A percentile compares a stretch with the other conserved stretches of the same genome.
Evolutionary conservation across 2,113 vertebrate genomes (phyloP).

Genomic region (Pseudolaguvia tuberculata): DNA sequence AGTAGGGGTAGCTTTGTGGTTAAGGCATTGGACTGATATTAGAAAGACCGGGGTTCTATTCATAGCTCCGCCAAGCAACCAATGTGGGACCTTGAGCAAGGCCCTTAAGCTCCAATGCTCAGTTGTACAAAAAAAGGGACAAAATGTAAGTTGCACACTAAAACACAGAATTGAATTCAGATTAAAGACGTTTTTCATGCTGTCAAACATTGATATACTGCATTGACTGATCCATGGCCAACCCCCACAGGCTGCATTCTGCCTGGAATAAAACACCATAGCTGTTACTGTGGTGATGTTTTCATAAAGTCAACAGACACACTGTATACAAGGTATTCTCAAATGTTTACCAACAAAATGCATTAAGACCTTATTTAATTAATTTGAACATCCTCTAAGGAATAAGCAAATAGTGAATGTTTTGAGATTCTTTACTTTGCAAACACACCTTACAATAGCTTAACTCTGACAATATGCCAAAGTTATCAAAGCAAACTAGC

Average conservation of each 20-base stretch:
- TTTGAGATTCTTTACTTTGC: constrained; percentile 94
- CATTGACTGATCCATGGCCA: background rate
- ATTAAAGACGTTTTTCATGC: background rate
- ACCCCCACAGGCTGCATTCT: constrained; percentile 10
- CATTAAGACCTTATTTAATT: constrained; percentile 90
- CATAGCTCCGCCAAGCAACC: no score
- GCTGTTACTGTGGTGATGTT: constrained; percentile 60
- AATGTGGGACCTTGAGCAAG: no score
- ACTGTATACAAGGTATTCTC: constrained; percentile 85
- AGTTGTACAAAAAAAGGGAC: no score
- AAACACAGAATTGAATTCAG: constrained; percentile 4
- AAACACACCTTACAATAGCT: constrained; percentile 80
- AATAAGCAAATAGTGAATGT: constrained; percentile 95
- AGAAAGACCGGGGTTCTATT: no score
- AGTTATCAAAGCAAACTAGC: constrained; percentile 73
- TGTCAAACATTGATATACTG: constrained; percentile 7
- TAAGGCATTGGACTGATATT: no score
- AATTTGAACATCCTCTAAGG: constrained; percentile 96
- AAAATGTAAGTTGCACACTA: background rate
- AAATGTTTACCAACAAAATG: constrained; percentile 98
- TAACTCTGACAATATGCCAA: constrained; percentile 72
- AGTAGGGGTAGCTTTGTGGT: no score
- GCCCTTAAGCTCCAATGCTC: no score
- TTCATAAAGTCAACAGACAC: constrained; percentile 91
- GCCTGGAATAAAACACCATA: constrained; percentile 21